Evolutionary conservation across 2,888 invertebrate genomes (phyloP).

Genomic region (Megalurothrips usitatus): DNA sequence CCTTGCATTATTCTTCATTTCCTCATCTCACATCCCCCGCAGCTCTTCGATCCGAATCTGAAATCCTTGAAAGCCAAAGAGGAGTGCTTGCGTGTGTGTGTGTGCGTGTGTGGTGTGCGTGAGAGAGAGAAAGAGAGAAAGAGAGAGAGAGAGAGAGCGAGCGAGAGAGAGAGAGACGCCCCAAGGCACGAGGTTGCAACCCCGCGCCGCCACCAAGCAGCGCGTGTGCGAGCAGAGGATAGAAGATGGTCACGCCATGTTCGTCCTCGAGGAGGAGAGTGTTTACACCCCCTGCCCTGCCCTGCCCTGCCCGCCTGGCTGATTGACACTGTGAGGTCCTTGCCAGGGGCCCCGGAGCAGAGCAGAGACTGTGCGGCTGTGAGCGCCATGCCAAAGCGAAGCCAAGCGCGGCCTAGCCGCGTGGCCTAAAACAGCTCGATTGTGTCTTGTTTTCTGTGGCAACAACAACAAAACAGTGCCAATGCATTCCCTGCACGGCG

Average conservation of each 20-base stretch:
- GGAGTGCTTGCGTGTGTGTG: too few species aligned
- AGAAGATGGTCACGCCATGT: too few species aligned
- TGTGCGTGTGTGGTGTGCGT: too few species aligned
- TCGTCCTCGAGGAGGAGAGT: too few species aligned
- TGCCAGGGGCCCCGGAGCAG: not conserved
- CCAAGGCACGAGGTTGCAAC: not conserved
- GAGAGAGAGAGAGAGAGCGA: too few species aligned
- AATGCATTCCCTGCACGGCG: constrained; percentile 1
- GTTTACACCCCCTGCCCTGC: not conserved
- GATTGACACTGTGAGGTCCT: constrained; percentile 15
- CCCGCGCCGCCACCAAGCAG: not conserved
- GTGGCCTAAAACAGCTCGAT: constrained; percentile 18
- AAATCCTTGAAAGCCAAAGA: too few species aligned
- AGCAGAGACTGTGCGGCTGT: not conserved
- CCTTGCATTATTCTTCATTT: too few species aligned
- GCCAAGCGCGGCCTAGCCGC: constrained; percentile 5
- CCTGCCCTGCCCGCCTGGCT: not conserved
- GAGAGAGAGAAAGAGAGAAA: too few species aligned
- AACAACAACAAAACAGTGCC: not conserved
- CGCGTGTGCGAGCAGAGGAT: too few species aligned
- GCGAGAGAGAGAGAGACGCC: not conserved
- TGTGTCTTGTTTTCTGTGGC: constrained; percentile 17
- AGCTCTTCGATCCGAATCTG: too few species aligned
- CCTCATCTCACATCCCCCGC: too few species aligned
- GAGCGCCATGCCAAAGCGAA: not conserved